These are phyloP conservation scores for Minunthozetes semirufus DNA, from an alignment of 2,888 invertebrate genomes.

Conservation along the genomic window DNA sequence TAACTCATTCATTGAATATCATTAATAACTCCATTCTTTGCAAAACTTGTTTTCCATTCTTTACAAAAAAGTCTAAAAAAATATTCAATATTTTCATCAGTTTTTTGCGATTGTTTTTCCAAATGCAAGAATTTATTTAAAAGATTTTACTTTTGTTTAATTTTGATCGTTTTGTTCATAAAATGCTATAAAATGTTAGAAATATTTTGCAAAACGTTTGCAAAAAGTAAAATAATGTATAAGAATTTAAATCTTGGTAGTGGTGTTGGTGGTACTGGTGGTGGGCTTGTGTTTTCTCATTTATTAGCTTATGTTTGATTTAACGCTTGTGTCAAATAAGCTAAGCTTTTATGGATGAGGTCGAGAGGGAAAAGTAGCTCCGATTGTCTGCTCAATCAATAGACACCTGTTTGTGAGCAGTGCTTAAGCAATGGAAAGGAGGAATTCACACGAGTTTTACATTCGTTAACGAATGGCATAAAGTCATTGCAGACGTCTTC, in stretches of 20 bases:
- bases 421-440: conserved; percentile 29
- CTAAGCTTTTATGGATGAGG: conserved; percentile 32
- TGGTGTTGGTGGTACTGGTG: too few species aligned
- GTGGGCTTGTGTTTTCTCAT: conserved; percentile 9
- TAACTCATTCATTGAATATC: not conserved
- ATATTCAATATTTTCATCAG: too few species aligned
- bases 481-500: conserved; percentile 4
- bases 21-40: not conserved
- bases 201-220: too few species aligned
- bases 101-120: too few species aligned
- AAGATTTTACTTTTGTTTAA: too few species aligned
- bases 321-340: conserved; percentile 25
- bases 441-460: conserved; percentile 30
- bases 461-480: not conserved
- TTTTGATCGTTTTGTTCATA: too few species aligned
- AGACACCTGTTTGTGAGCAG: conserved; percentile 22
- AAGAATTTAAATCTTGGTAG: too few species aligned
- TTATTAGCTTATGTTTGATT: conserved; percentile 20
- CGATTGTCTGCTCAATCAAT: conserved; percentile 19
- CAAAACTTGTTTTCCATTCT: too few species aligned
- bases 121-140: too few species aligned
- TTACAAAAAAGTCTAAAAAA: too few species aligned
- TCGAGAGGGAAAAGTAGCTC: conserved; percentile 1
- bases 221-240: too few species aligned
- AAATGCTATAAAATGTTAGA: too few species aligned